Conservation (phyloP, 2,113 vertebrate genomes). For the Apodemus speciosus region DNA sequence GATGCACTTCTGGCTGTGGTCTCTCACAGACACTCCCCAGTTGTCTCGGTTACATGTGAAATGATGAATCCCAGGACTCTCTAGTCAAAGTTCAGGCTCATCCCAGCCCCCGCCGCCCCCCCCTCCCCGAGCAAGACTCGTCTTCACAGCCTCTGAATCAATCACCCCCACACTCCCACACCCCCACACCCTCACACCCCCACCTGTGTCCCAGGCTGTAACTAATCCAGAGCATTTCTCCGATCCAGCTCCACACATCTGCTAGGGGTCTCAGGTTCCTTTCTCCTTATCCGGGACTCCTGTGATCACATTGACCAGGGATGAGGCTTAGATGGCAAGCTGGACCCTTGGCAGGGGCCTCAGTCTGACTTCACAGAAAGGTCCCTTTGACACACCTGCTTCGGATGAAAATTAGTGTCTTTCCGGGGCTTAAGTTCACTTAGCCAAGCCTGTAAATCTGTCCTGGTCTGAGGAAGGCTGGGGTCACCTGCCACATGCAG, state of each 20-base stretch:
- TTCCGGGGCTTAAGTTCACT: background rate
- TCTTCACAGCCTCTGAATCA: background rate
- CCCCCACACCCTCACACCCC: background rate
- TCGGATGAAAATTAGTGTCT: background rate
- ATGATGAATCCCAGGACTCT: background rate
- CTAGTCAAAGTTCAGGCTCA: background rate
- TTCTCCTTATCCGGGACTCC: background rate
- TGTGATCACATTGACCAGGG: background rate
- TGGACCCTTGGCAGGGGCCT: background rate
- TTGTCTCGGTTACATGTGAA: background rate
- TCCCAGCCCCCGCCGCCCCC: background rate
- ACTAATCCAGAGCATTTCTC: too few relatives aligned
- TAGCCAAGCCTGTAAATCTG: background rate
- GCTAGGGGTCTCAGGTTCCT: background rate
- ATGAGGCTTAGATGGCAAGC: background rate
- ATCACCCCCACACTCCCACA: rapidly evolving
- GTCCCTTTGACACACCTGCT: background rate
- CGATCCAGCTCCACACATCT: background rate
- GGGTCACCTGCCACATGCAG: background rate
- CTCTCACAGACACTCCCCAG: rapidly evolving
- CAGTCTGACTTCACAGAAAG: background rate
- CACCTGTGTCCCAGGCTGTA: background rate
- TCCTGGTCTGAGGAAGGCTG: background rate
- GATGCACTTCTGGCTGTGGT: background rate
- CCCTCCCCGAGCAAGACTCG: background rate